Evolutionary conservation across 2,113 vertebrate genomes (phyloP).

Genomic region (Amphilophus citrinellus): DNA sequence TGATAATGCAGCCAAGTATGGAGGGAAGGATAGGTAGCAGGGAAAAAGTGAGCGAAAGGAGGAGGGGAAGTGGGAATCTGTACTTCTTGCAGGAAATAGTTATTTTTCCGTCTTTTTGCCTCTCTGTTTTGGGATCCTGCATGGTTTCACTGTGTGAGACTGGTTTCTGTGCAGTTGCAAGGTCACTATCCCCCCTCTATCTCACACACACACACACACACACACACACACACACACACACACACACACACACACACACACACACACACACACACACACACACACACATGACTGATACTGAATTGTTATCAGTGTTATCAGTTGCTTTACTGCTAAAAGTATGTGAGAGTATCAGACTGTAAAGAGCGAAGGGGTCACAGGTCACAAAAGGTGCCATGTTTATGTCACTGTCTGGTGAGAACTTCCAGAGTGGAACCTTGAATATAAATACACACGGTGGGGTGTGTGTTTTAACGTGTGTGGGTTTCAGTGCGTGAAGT

Average conservation of each 20-base stretch:
- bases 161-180: conserved; percentile 49
- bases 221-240: too few species aligned
- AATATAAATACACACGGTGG: conserved; percentile 48
- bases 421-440: conserved; percentile 33
- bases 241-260: background rate
- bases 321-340: conserved; percentile 29
- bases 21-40: conserved; percentile 9
- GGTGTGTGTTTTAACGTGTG: background rate
- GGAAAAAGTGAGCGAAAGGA: background rate
- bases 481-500: background rate
- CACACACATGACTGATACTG: conserved; percentile 7
- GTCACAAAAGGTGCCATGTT: conserved; percentile 59
- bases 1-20: conserved; percentile 38
- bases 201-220: too few species aligned
- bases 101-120: background rate
- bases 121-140: conserved; percentile 42
- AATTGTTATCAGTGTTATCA: conserved; percentile 52
- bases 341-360: conserved; percentile 45
- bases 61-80: conserved; percentile 18
- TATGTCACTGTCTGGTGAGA: conserved; percentile 59
- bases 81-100: conserved; percentile 9
- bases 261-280: conserved; percentile 12
- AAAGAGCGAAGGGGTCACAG: conserved; percentile 30
- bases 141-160: conserved; percentile 24
- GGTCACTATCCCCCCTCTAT: conserved; percentile 20